phyloP scores from a whole-genome alignment of 2,797 vertebrate genomes.

The Cirrhinus molitorella region DNA sequence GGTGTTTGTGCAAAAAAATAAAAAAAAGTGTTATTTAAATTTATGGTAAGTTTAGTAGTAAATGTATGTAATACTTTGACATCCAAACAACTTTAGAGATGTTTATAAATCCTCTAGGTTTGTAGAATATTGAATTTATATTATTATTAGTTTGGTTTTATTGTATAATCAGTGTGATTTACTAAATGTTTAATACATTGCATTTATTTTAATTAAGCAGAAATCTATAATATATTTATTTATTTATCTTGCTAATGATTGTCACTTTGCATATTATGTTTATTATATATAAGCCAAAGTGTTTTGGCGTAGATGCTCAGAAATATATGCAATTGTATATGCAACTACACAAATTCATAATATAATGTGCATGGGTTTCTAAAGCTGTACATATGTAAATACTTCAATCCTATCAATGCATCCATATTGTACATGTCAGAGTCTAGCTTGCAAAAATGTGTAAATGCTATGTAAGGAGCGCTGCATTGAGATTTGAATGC shows the following conservation, averaged over 20 bases:
- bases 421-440: background rate
- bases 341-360: no score
- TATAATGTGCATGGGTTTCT: background rate
- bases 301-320: no score
- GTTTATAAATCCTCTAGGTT: background rate
- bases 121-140: background rate
- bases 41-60: no score
- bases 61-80: no score
- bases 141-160: background rate
- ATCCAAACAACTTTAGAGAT: background rate
- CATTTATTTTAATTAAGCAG: no score
- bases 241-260: no score
- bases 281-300: no score
- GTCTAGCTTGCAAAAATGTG: background rate
- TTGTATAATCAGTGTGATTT: no score
- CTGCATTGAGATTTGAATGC: background rate
- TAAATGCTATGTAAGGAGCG: background rate
- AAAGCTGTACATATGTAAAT: background rate
- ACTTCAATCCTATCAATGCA: background rate
- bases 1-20: background rate
- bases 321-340: no score
- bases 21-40: no score
- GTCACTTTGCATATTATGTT: no score
- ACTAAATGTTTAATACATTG: background rate
- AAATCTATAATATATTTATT: no score